A percentile compares a stretch with the other conserved stretches of the same genome.
Evolutionary conservation across 2,797 vertebrate genomes (phyloP).

Genomic region (Myripristis murdjan): DNA sequence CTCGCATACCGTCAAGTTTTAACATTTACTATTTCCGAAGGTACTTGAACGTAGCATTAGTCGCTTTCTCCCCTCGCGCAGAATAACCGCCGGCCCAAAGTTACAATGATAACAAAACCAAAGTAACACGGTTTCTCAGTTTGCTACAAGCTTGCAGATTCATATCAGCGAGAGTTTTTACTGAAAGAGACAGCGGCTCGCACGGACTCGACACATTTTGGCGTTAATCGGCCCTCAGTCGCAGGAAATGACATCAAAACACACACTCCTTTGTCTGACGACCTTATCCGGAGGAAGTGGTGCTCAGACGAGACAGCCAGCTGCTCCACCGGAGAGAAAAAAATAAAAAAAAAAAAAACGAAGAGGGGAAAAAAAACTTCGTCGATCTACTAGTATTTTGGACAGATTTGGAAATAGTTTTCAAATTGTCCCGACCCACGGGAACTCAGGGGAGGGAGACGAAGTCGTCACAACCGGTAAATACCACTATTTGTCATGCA

Average conservation of each 20-base stretch:
- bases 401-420: slow-evolving; percentile 63
- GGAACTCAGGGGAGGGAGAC: slow-evolving; percentile 66
- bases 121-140: background rate
- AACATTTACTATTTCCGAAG: background rate
- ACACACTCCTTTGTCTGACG: slow-evolving; percentile 77
- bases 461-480: slow-evolving; percentile 79
- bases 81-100: background rate
- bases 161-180: background rate
- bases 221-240: slow-evolving; percentile 20
- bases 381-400: slow-evolving; percentile 64
- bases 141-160: background rate
- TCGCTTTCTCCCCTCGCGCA: background rate
- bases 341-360: slow-evolving; percentile 69
- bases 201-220: background rate
- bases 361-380: slow-evolving; percentile 68
- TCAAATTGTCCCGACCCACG: slow-evolving; percentile 46
- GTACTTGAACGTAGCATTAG: background rate
- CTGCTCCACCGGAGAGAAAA: slow-evolving; percentile 75
- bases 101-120: background rate
- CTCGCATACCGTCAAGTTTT: no score
- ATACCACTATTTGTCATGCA: slow-evolving; percentile 65
- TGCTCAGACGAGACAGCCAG: slow-evolving; percentile 80
- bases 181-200: background rate
- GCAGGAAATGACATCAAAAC: slow-evolving; percentile 78
- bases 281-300: slow-evolving; percentile 87